Conservation (phyloP, 2,113 vertebrate genomes). For the Phaethon lepturus region DNA sequence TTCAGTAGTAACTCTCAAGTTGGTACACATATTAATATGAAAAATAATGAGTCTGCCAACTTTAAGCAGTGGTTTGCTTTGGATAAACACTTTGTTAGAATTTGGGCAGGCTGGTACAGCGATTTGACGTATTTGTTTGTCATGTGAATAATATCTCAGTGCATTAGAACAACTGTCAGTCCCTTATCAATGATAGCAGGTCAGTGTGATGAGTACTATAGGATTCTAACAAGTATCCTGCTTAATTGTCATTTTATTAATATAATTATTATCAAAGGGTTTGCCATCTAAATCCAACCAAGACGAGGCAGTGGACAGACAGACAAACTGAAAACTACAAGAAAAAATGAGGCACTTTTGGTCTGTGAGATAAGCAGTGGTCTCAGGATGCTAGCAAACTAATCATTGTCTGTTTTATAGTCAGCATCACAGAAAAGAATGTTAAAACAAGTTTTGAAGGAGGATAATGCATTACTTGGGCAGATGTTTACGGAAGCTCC, state of each 20-base stretch:
- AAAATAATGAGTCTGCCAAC: constrained; percentile 47
- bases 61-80: neutral
- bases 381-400: neutral
- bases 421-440: neutral
- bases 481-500: neutral
- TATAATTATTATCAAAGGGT: neutral
- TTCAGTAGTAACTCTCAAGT: neutral
- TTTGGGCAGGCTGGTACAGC: constrained; percentile 4
- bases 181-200: neutral
- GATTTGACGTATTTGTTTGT: constrained; percentile 29
- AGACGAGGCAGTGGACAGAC: neutral
- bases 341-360: neutral
- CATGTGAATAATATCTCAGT: neutral
- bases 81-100: constrained; percentile 48
- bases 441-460: neutral
- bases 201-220: neutral
- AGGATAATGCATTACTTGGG: neutral
- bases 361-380: neutral
- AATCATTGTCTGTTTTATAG: neutral
- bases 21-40: constrained; percentile 8
- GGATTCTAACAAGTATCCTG: neutral
- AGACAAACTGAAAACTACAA: neutral
- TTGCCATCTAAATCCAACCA: neutral
- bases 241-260: neutral
- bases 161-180: neutral